A percentile compares a stretch with the other conserved stretches of the same genome.
phyloP scores from a whole-genome alignment of 64 coral and sea anemone genomes.

The Anthopleura sola region DNA sequence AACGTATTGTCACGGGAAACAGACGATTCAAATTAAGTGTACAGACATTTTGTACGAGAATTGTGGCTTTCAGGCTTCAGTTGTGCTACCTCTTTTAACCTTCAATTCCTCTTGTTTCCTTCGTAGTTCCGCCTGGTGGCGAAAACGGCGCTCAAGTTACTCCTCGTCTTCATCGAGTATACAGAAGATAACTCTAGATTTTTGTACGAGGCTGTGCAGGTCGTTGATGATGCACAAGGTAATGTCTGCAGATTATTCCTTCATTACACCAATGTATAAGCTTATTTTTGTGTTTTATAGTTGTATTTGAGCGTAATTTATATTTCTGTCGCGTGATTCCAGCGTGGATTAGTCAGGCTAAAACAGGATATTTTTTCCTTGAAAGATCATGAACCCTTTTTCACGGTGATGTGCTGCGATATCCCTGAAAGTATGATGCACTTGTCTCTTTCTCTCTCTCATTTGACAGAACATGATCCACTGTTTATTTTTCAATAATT shows the following conservation, averaged over 20 bases:
- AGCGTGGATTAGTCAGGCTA: neutral
- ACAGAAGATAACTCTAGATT: slow-evolving; percentile 93
- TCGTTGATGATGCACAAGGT: slow-evolving; percentile 83
- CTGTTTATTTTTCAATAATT: neutral
- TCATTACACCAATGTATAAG: neutral
- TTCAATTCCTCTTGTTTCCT: neutral
- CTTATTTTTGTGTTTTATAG: neutral
- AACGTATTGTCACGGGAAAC: neutral
- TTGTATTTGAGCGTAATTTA: neutral
- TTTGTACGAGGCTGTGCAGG: slow-evolving; percentile 70
- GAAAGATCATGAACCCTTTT: neutral
- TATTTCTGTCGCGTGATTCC: neutral
- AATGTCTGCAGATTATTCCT: neutral
- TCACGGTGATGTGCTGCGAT: neutral
- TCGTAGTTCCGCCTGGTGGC: slow-evolving; percentile 87
- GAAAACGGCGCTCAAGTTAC: slow-evolving; percentile 92
- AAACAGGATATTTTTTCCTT: neutral
- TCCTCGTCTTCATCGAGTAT: slow-evolving; percentile 98
- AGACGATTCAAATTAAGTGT: neutral
- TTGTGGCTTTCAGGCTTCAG: neutral
- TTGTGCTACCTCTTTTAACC: neutral
- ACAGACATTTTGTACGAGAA: neutral
- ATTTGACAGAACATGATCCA: neutral
- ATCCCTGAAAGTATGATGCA: neutral
- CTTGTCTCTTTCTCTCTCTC: neutral